Evolutionary conservation across 2,888 invertebrate genomes (phyloP).

Genomic region (Drosophila setosimentum): DNA sequence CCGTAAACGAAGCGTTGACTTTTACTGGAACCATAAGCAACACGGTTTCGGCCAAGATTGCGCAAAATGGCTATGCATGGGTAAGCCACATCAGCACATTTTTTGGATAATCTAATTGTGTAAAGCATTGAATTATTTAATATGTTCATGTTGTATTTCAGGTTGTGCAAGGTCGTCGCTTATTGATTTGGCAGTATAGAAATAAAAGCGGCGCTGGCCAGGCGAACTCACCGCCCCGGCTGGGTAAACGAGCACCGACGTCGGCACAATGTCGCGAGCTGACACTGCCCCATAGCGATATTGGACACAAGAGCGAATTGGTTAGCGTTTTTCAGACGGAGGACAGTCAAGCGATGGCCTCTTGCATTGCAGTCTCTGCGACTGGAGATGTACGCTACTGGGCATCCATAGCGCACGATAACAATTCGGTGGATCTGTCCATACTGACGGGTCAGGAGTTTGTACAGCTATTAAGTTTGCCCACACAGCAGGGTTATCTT

Average conservation of each 20-base stretch:
- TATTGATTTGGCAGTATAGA: constrained; percentile 94
- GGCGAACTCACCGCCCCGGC: constrained; percentile 62
- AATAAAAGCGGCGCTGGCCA: constrained; percentile 75
- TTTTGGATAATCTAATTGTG: background rate
- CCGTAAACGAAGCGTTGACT: constrained; percentile 94
- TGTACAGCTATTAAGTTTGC: constrained; percentile 89
- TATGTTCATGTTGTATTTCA: constrained; percentile 74
- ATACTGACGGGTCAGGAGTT: constrained; percentile 96
- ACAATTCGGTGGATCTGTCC: constrained; percentile 92
- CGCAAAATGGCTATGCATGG: constrained; percentile 87
- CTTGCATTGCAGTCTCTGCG: constrained; percentile 96
- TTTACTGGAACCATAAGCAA: constrained; percentile 88
- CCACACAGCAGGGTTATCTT: constrained; percentile 91
- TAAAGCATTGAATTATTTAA: background rate
- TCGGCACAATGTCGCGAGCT: constrained; percentile 92
- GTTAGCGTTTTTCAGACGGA: constrained; percentile 89
- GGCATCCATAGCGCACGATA: constrained; percentile 95
- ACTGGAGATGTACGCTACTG: constrained; percentile 96
- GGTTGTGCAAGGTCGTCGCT: constrained; percentile 93
- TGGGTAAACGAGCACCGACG: constrained; percentile 74
- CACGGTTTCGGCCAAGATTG: constrained; percentile 86
- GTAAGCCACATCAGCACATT: constrained; percentile 62
- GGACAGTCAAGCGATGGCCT: constrained; percentile 88
- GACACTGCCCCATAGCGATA: constrained; percentile 95
- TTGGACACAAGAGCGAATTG: constrained; percentile 95